Evolutionary conservation across 2,888 invertebrate genomes (phyloP), one percentile per base, ranked within the genome.

Genomic region (Drosophila pseudotakahashii): DNA sequence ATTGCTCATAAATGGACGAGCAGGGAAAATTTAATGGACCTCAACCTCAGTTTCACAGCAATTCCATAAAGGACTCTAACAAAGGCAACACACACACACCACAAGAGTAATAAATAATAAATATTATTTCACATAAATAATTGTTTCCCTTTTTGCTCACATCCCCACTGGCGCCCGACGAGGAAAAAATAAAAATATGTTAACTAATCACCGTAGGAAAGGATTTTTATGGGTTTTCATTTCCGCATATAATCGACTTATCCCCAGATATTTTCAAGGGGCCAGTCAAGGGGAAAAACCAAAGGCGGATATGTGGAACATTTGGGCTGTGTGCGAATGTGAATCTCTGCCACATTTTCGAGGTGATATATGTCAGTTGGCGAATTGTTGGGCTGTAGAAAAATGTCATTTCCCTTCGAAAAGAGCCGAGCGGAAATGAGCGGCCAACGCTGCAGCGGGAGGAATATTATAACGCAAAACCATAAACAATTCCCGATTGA

Each of bases 261-360:
- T 70, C 51, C 75, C 81, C 11, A 73, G 26, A 10, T 44, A 47
- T 16, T 47, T 19, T 34, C 34, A 30, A n/a, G 26, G 52, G 51
- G 51, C 76, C 91, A 95, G 96, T 96, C 92, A 85, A 91, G 91
- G 89, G 87, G 90, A 90, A 90, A 90, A 91, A 89, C 89, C 88
- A 81, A 90, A 83, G 84, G 82, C 92, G 91, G 92, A 91, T 89
- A 89, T 90, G 90, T 88, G 89, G 89, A 88, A 90, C 91, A 90
- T 90, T 90, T 90, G 89, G 86, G 79, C 62, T 58, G 62, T 30
- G 52, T 30, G 30, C 30, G 30, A 30, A 30, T 30, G 30, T 7
- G 30, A 71, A 72, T 53, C 62, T 51, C 34, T 74, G 30, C 73
- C 55, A 64, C 45, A 68, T 68, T 68, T 73, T 73, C 55, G 73